Evolutionary conservation across 2,888 invertebrate species (phyloP).

Genomic region (Lepidochitona cinerea): DNA sequence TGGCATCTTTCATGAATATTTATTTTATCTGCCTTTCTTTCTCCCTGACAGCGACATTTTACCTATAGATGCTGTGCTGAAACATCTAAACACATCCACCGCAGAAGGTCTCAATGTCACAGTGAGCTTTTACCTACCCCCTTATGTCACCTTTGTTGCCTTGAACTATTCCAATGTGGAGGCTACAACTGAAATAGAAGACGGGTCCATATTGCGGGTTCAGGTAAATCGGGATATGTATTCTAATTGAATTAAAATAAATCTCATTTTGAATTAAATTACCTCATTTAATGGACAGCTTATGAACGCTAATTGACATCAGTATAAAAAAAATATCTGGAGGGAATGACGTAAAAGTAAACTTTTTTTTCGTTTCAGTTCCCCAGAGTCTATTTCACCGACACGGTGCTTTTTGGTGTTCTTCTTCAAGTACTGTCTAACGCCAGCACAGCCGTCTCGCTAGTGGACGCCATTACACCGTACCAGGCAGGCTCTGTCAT

Average conservation of each 20-base stretch:
- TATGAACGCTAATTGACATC: too few species aligned
- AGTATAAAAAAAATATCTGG: too few species aligned
- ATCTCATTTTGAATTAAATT: too few species aligned
- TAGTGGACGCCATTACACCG: constrained; percentile 30
- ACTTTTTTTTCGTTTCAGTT: constrained; percentile 39
- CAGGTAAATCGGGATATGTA: neutral
- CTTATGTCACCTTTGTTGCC: constrained; percentile 17
- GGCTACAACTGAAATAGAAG: neutral
- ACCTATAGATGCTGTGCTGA: constrained; percentile 23
- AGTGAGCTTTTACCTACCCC: constrained; percentile 35
- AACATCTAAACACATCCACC: constrained; percentile 35
- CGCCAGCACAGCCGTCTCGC: constrained; percentile 31
- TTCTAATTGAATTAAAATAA: too few species aligned
- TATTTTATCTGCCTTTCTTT: neutral
- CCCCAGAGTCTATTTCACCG: constrained; percentile 46
- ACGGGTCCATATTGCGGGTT: neutral
- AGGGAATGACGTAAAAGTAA: too few species aligned
- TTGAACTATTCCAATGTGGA: neutral
- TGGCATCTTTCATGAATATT: too few species aligned
- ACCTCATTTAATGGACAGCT: too few species aligned
- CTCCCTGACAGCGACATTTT: constrained; percentile 26
- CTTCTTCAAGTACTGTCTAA: constrained; percentile 30
- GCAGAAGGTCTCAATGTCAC: constrained; percentile 37
- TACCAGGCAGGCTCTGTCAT: constrained; percentile 33
- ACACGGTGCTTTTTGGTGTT: constrained; percentile 36